These are phyloP conservation scores for Cenopis cana DNA, from an alignment of 2,888 invertebrate genomes.

Conservation along the genomic window DNA sequence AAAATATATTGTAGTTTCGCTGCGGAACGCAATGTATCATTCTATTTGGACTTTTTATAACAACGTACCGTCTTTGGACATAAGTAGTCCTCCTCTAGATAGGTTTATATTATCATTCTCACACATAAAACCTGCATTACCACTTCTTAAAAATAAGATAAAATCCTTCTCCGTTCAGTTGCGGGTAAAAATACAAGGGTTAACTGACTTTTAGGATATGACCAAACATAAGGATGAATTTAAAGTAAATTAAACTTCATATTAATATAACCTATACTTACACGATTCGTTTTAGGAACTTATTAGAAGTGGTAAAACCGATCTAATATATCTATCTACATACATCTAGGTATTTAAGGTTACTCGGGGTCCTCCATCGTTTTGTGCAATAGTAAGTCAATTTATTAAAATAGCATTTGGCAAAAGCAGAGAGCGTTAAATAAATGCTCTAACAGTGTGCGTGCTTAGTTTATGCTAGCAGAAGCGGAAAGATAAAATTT, in stretches of 20 bases:
- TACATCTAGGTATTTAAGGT: background rate
- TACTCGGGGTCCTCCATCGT: constrained; percentile 12
- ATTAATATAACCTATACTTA: background rate
- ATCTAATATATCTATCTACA: constrained; percentile 5
- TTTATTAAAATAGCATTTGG: constrained; percentile 26
- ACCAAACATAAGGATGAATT: background rate
- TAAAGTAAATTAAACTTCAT: background rate
- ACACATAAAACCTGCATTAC: constrained; percentile 12
- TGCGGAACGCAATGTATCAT: background rate
- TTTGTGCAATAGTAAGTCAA: constrained; percentile 33
- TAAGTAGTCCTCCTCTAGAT: background rate
- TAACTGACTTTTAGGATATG: background rate
- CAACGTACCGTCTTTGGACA: constrained; percentile 2
- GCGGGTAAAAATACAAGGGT: background rate
- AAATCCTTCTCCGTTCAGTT: background rate
- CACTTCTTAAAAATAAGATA: constrained; percentile 1
- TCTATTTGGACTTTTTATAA: constrained; percentile 5
- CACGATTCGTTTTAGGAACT: background rate
- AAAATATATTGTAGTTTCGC: background rate
- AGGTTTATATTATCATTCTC: constrained; percentile 16
- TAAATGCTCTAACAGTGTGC: constrained; percentile 33
- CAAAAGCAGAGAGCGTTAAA: constrained; percentile 32
- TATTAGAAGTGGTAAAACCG: constrained; percentile 22
- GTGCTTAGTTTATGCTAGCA: constrained; percentile 37
- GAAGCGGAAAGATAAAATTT: constrained; percentile 31